These are phyloP conservation scores for Macropus fuliginosus DNA, from an alignment of 2,797 vertebrate genomes.

Conservation along the genomic window DNA sequence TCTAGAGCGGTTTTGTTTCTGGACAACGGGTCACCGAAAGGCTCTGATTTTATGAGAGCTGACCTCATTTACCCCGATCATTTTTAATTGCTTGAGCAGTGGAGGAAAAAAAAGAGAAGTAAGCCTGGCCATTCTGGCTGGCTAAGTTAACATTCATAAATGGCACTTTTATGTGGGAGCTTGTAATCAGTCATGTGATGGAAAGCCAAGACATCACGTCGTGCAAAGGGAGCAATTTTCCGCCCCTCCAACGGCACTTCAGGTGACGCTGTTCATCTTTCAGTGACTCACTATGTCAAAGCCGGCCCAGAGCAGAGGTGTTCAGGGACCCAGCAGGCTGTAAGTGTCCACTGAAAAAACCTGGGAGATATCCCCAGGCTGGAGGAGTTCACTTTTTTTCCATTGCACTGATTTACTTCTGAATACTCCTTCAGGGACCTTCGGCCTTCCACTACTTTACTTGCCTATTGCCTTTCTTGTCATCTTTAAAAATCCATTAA, in stretches of 20 bases:
- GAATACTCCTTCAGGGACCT: constrained; percentile 95
- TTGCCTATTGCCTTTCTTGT: constrained; percentile 90
- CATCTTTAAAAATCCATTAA: constrained; percentile 92
- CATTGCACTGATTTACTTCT: constrained; percentile 94
- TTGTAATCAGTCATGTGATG: constrained; percentile 90
- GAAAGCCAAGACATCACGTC: constrained; percentile 84
- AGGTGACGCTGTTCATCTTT: constrained; percentile 97
- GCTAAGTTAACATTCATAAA: constrained; percentile 95
- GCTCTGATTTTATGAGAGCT: constrained; percentile 80
- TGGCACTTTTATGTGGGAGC: constrained; percentile 89
- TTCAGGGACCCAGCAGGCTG: constrained; percentile 91
- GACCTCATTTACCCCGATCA: constrained; percentile 80
- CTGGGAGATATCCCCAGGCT: constrained; percentile 92
- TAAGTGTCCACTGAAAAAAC: constrained; percentile 92
- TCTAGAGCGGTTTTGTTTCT: constrained; percentile 69
- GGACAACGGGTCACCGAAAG: constrained; percentile 69
- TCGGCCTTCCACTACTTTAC: constrained; percentile 90
- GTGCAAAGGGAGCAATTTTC: constrained; percentile 98
- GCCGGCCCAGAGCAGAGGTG: constrained; percentile 88
- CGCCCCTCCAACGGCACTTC: constrained; percentile 94
- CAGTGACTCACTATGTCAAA: constrained; percentile 94
- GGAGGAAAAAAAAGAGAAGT: constrained; percentile 64
- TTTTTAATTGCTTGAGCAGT: constrained; percentile 77
- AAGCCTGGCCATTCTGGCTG: constrained; percentile 78
- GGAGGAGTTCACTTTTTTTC: constrained; percentile 92